Conservation (phyloP, 2,888 invertebrate species). For the Eupithecia insigniata region DNA sequence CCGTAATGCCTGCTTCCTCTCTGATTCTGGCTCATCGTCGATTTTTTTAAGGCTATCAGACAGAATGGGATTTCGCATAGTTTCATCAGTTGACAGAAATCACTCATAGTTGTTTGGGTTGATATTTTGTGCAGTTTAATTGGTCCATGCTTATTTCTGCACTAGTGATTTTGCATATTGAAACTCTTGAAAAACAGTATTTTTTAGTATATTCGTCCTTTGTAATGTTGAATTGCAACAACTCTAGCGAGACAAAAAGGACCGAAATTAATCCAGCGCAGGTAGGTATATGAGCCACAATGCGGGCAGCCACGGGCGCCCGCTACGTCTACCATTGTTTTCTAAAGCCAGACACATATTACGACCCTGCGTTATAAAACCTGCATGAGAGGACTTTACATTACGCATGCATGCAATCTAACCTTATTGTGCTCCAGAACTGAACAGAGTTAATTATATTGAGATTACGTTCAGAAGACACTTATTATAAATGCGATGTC, state of each 20-base stretch:
- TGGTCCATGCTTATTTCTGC: not conserved
- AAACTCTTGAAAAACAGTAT: not conserved
- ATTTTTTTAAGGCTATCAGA: not conserved
- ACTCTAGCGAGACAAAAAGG: conserved; percentile 21
- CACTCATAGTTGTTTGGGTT: not conserved
- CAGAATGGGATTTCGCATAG: not conserved
- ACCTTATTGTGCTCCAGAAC: not conserved
- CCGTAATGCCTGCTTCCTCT: not conserved
- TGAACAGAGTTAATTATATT: not conserved
- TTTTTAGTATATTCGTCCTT: not conserved
- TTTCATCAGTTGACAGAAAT: not conserved
- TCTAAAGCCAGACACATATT: conserved; percentile 49
- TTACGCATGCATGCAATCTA: not conserved
- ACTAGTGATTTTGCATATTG: not conserved
- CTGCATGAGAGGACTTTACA: conserved; percentile 37
- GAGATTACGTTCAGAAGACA: too few species aligned
- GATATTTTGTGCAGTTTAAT: not conserved
- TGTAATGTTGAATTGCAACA: not conserved
- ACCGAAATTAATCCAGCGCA: conserved; percentile 44
- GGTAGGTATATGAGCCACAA: conserved; percentile 45
- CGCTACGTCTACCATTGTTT: conserved; percentile 44
- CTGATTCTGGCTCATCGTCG: not conserved
- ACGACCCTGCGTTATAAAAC: conserved; percentile 42
- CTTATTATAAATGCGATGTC: too few species aligned
- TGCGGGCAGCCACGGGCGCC: conserved; percentile 34